A percentile compares a stretch with the other conserved stretches of the same genome.
Conservation (phyloP, 2,888 invertebrate genomes). For the Drosophila mulleri region DNA sequence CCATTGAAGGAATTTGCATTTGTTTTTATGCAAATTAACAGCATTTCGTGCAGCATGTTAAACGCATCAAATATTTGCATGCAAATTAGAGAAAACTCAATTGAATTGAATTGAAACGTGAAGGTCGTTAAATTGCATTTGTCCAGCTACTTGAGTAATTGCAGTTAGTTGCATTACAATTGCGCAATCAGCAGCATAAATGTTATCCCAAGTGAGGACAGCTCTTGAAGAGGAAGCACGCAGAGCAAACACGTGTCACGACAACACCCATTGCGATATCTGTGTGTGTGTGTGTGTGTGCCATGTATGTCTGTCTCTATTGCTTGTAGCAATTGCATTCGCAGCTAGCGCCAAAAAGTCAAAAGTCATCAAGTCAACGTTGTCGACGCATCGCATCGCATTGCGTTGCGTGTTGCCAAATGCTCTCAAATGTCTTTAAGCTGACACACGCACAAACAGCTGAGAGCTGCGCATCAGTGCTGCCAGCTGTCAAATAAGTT, state of each 20-base stretch:
- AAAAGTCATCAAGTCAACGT: conserved; percentile 55
- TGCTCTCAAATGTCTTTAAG: conserved; percentile 28
- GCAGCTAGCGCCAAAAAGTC: conserved; percentile 48
- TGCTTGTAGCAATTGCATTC: conserved; percentile 50
- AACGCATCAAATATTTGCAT: conserved; percentile 12
- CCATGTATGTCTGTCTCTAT: conserved; percentile 25
- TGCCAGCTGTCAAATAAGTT: too few relatives aligned
- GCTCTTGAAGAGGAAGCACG: conserved; percentile 20
- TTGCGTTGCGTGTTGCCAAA: conserved; percentile 32
- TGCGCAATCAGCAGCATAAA: conserved; percentile 49
- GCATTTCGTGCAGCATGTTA: conserved; percentile 6
- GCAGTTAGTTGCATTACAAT: conserved; percentile 44
- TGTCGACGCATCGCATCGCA: conserved; percentile 25
- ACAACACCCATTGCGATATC: conserved; percentile 12
- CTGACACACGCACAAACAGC: conserved; percentile 8
- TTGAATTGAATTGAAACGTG: conserved; percentile 4
- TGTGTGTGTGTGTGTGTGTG: conserved; percentile 1
- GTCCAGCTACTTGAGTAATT: conserved; percentile 16
- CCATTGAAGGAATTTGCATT: conserved; percentile 20
- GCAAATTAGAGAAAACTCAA: conserved; percentile 1
- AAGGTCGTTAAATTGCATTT: conserved; percentile 17
- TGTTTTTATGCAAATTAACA: conserved; percentile 23
- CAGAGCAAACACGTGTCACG: conserved; percentile 36
- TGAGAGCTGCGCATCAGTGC: not conserved
- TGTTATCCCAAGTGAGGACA: conserved; percentile 29